Evolutionary conservation across 1,140 invertebrate species (phyloP), one percentile per base, ranked within the genome.

Genomic region (Helicoverpa armigera): DNA sequence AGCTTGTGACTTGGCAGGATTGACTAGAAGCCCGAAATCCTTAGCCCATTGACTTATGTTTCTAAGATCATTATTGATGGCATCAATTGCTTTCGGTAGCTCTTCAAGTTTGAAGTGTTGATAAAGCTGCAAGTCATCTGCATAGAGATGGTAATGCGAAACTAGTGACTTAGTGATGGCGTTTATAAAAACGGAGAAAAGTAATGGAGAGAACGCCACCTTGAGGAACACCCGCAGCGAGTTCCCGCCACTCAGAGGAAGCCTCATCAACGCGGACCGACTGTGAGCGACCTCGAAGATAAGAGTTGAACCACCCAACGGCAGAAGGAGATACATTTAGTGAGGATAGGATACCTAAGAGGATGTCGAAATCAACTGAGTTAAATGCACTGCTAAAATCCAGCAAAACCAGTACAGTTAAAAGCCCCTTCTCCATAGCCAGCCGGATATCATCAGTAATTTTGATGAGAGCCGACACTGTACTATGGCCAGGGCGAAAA

Each of bases 41-140:
- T 43, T 63, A n/a, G 61, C 61, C 61, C 61, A 63, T 12, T 2
- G 16, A 23, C 56, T 63, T 23, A 63, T 43, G 7, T 29, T 5
- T 23, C 2, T 11, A 14, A 60, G 18, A 29, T 63, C 29, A 63
- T 14, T 1, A 31, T 61, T 61, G 10, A 61, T 29, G 16, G 58
- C 58, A 29, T 14, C 58, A 61, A 31, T 29, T 14, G 60, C 60
- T 31, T 0, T 23, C 5, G 14, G 4, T 1, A 11, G 4, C 2
- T 63, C 29, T 5, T 16, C 60, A 23, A n/a, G 3, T 14, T 7
- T 63, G 31, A 35, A 35, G 3, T 63, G 29, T 3, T 18, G 23
- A 13, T 63, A 63, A 63, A 35, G 14, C 56, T 63, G 31, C 61
- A 35, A 43, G 29, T 63, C 29, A 43, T 63, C 61, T 63, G 61